Base-by-base conservation (phyloP, 2,888 invertebrate species). In the Tiliacea aurago region DNA sequence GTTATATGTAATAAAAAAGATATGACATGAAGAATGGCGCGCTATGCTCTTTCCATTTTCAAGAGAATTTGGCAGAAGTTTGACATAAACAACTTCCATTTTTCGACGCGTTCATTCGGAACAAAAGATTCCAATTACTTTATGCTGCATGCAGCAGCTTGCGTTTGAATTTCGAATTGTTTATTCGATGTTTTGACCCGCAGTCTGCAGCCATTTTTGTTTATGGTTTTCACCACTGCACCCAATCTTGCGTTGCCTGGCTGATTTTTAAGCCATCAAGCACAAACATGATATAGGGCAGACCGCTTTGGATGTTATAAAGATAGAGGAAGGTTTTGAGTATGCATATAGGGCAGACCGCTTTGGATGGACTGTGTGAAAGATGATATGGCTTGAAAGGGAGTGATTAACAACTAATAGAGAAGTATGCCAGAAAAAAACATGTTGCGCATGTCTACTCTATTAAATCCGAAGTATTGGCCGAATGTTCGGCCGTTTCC, bases 1-100 rank as follows among this genome's bases (percentile, higher is more conserved):
- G 78, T 65, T 76, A 65, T 28, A 43, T 49, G 65, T 62, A 58
- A 79, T 78, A 83, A 79, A 69, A 78, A 70, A 58, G 55, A 49
- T 70, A 70, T 66, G 33, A 47, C 61, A 51, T 43, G 53, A 63
- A 49, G 7, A 78, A 78, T 69, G 64, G n/a, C 53, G 55, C 51
- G n/a, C 77, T 47, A 33, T 62, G 59, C 56, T 65, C 18, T 59
- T 70, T 68, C 56, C 51, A 47, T 72, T 80, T 72, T 51, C 20
- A 43, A 78, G 23, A 61, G 62, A 69, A 77, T 82, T 70, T 82
- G 51, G 47, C 45, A 66, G 62, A 68, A 77, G 33, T 72, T 68
- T 51, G 59, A 47, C 45, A 65, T 78, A 58, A 59, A 79, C n/a
- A 65, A 61, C 41, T 33, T 55, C 15, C n/a, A 61, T 56, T 56